Conservation (phyloP, 2,113 vertebrate species). For the Python bivittatus region DNA sequence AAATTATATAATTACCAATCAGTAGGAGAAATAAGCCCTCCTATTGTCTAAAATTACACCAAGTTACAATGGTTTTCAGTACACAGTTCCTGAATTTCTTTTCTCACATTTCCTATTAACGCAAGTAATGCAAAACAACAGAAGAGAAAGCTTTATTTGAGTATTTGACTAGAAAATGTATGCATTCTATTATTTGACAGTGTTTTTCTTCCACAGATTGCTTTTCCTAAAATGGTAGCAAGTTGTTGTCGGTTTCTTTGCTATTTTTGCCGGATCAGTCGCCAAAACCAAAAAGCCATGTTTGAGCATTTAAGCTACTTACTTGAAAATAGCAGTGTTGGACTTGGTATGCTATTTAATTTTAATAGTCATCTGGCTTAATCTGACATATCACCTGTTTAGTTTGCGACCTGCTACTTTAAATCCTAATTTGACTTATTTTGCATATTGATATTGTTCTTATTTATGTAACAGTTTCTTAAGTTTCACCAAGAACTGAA, state of each 20-base stretch:
- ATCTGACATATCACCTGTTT: background rate
- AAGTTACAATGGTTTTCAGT: background rate
- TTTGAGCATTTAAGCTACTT: constrained; percentile 98
- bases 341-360: constrained; percentile 80
- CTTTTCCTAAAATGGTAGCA: constrained; percentile 98
- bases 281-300: constrained; percentile 99
- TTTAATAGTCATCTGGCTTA: constrained; percentile 5
- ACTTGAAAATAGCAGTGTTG: constrained; percentile 96
- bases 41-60: too few relatives aligned
- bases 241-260: constrained; percentile 98
- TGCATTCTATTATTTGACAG: constrained; percentile 46
- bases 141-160: background rate
- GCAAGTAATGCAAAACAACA: background rate
- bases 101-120: background rate
- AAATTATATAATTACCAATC: too few relatives aligned
- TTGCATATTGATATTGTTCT: background rate
- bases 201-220: constrained; percentile 82
- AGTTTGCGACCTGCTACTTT: background rate
- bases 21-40: too few relatives aligned
- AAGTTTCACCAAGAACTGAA: background rate
- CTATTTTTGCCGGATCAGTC: constrained; percentile 98
- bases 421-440: background rate
- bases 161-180: background rate
- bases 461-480: background rate
- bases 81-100: background rate